Evolutionary conservation across 2,888 invertebrate species (phyloP).

Genomic region (Cryptops parisi): DNA sequence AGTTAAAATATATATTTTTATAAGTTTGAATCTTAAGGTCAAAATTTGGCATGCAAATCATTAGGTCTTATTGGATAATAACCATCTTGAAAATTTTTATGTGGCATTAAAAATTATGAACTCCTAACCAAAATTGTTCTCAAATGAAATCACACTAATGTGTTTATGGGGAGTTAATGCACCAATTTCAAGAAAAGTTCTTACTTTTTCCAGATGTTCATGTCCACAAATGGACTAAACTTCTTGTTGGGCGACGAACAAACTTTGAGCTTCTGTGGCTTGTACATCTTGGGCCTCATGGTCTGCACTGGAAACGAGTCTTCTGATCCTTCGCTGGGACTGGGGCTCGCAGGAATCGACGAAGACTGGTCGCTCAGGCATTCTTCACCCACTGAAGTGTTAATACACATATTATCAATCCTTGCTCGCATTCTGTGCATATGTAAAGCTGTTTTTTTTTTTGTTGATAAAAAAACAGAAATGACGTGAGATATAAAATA

Average conservation of each 20-base stretch:
- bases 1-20: too few relatives aligned
- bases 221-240: conserved; percentile 42
- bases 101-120: too few relatives aligned
- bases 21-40: too few relatives aligned
- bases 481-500: neutral
- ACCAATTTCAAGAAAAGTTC: conserved; percentile 16
- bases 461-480: neutral
- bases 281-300: conserved; percentile 11
- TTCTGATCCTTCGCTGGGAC: conserved; percentile 27
- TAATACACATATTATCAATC: too few relatives aligned
- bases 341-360: conserved; percentile 22
- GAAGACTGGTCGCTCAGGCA: conserved; percentile 20
- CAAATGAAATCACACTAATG: too few relatives aligned
- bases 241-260: conserved; percentile 18
- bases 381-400: conserved; percentile 21
- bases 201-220: conserved; percentile 52
- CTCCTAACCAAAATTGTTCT: too few relatives aligned
- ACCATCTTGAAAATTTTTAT: too few relatives aligned
- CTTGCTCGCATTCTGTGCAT: too few relatives aligned
- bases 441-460: too few relatives aligned
- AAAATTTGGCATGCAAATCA: too few relatives aligned
- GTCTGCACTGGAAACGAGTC: conserved; percentile 19
- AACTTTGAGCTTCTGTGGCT: conserved; percentile 13
- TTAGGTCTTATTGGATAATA: too few relatives aligned
- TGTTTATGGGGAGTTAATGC: neutral